Conservation (phyloP, 2,888 invertebrate species). For the Petrophora chlorosata region DNA sequence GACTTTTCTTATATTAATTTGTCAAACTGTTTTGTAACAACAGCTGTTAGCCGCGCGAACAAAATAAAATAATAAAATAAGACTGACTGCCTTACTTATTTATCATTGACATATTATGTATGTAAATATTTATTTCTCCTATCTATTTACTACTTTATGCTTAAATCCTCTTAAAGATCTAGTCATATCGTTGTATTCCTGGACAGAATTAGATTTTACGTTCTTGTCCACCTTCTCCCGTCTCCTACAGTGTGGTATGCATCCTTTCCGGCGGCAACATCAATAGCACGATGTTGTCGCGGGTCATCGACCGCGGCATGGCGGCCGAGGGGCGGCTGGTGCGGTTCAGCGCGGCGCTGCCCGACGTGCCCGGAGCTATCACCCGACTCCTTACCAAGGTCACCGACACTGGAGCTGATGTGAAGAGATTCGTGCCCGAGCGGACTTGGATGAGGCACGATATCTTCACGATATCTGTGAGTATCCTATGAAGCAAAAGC, state of each 20-base stretch:
- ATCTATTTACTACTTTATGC: too few relatives aligned
- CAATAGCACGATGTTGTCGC: slow-evolving; percentile 91
- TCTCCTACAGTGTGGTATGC: slow-evolving; percentile 91
- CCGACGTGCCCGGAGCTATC: slow-evolving; percentile 92
- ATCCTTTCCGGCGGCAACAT: slow-evolving; percentile 93
- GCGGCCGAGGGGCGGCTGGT: slow-evolving; percentile 91
- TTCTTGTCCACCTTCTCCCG: too few relatives aligned
- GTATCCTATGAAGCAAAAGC: slow-evolving; percentile 3
- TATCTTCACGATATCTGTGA: slow-evolving; percentile 82
- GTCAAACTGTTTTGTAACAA: too few relatives aligned
- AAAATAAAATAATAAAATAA: too few relatives aligned
- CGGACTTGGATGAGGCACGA: slow-evolving; percentile 94
- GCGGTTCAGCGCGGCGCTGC: slow-evolving; percentile 77
- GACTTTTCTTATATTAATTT: too few relatives aligned
- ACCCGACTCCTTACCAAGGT: slow-evolving; percentile 89
- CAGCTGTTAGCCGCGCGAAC: too few relatives aligned
- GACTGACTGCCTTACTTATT: too few relatives aligned
- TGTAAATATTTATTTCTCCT: too few relatives aligned
- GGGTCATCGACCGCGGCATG: slow-evolving; percentile 92
- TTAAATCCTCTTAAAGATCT: too few relatives aligned
- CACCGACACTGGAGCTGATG: slow-evolving; percentile 88
- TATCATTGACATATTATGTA: too few relatives aligned
- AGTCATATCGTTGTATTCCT: too few relatives aligned
- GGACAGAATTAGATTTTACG: too few relatives aligned
- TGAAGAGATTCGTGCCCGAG: slow-evolving; percentile 96